These are phyloP conservation scores for Sclerodermus sp. DNA, from an alignment of 2,888 invertebrate genomes.

Conservation along the genomic window DNA sequence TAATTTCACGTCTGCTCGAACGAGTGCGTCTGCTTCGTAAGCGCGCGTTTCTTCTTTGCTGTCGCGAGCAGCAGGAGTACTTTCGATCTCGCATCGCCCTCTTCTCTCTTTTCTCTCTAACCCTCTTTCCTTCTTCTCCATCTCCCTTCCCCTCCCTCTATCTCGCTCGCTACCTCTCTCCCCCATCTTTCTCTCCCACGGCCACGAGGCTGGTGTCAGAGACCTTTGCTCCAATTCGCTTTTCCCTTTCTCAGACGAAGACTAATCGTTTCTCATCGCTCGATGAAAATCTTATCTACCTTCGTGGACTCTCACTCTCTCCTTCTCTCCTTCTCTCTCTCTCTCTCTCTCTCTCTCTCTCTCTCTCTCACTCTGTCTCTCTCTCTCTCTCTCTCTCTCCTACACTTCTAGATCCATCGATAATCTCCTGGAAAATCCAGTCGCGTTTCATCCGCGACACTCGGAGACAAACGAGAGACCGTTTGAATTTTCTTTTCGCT, in stretches of 20 bases:
- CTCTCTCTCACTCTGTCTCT: not conserved
- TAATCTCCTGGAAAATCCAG: not conserved
- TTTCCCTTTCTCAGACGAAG: constrained; percentile 17
- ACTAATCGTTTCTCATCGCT: no score
- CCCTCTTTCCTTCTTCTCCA: constrained; percentile 15
- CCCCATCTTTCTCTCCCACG: not conserved
- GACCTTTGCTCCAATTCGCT: constrained; percentile 27
- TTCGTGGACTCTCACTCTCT: not conserved
- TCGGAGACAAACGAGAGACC: no score
- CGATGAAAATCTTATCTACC: constrained; percentile 7
- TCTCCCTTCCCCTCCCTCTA: constrained; percentile 13
- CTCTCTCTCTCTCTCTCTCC: not conserved
- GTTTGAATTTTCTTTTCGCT: no score
- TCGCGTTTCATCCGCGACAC: not conserved
- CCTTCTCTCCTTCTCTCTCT: not conserved
- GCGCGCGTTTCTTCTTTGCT: no score
- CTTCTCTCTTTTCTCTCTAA: constrained; percentile 2
- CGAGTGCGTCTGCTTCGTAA: no score
- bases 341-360: not conserved
- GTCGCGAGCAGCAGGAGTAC: constrained; percentile 5
- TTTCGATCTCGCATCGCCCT: constrained; percentile 20
- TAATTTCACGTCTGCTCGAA: no score
- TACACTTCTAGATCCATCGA: no score
- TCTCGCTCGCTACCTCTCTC: not conserved
- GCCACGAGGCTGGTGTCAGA: constrained; percentile 15